Conservation (phyloP, 2,113 vertebrate species). For the Sebastes fasciatus region DNA sequence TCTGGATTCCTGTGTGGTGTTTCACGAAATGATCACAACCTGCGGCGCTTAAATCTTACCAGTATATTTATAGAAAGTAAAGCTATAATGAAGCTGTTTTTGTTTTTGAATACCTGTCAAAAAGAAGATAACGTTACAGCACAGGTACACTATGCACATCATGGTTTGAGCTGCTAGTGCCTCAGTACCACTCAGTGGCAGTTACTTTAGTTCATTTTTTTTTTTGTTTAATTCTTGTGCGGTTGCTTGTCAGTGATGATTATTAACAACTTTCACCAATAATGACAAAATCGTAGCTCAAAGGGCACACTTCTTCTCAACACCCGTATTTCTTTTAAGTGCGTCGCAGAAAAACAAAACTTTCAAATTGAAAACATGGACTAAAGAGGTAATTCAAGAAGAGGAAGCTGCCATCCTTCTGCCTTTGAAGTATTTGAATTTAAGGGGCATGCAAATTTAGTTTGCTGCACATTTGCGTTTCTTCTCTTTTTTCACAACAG, state of each 20-base stretch:
- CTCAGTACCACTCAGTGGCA: background rate
- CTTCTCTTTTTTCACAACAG: background rate
- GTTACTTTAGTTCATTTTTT: background rate
- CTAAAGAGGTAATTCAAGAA: background rate
- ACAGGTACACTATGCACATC: background rate
- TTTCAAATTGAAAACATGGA: background rate
- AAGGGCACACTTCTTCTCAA: background rate
- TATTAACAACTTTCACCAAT: no score
- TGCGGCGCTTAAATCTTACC: slow-evolving; percentile 9
- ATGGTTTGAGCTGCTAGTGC: background rate
- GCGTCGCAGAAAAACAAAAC: background rate
- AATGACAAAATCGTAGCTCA: background rate
- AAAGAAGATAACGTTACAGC: background rate
- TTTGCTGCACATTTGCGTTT: background rate
- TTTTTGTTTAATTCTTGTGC: background rate
- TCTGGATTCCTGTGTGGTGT: slow-evolving; percentile 14
- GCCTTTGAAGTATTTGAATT: background rate
- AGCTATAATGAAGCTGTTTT: background rate
- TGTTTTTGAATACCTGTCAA: slow-evolving; percentile 3
- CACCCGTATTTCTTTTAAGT: background rate
- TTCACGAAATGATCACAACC: slow-evolving; percentile 26
- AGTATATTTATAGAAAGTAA: slow-evolving; percentile 12
- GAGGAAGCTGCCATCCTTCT: no score
- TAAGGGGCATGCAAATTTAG: background rate
- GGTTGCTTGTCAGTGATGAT: no score